Percentiles rank a stretch among this genome's conserved stretches.
These are phyloP conservation scores for Meda fulgida DNA, from an alignment of 2,797 vertebrate genomes.

Conservation along the genomic window DNA sequence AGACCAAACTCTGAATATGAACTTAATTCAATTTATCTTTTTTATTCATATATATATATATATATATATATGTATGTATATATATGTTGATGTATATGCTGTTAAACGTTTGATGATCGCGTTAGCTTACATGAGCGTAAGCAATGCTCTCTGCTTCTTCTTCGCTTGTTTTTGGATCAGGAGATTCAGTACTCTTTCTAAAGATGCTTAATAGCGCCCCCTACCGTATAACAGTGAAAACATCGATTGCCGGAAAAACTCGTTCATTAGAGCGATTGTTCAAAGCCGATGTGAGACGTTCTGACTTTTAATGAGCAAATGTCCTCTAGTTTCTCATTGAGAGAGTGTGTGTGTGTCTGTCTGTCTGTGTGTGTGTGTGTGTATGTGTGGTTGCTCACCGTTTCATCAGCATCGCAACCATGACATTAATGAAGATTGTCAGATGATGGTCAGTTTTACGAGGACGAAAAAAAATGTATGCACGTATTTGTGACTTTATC, in stretches of 20 bases:
- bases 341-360: background rate
- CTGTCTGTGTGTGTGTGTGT: background rate
- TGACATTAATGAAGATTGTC: conserved; percentile 17
- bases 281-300: background rate
- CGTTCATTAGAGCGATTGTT: background rate
- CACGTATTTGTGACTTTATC: background rate
- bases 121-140: too few relatives aligned
- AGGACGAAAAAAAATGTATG: background rate
- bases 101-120: too few relatives aligned
- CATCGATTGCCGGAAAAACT: background rate
- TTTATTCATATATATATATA: too few relatives aligned
- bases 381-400: background rate
- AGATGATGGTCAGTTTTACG: conserved; percentile 7
- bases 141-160: too few relatives aligned
- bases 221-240: background rate
- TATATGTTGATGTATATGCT: too few relatives aligned
- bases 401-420: conserved; percentile 14
- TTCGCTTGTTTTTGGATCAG: too few relatives aligned
- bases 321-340: background rate
- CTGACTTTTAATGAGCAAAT: background rate
- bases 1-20: too few relatives aligned
- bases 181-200: too few relatives aligned
- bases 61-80: too few relatives aligned
- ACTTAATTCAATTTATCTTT: too few relatives aligned
- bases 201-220: too few relatives aligned